These are phyloP conservation scores for Phocides pigmalion DNA, from an alignment of 1,140 invertebrate genomes.

Conservation along the genomic window DNA sequence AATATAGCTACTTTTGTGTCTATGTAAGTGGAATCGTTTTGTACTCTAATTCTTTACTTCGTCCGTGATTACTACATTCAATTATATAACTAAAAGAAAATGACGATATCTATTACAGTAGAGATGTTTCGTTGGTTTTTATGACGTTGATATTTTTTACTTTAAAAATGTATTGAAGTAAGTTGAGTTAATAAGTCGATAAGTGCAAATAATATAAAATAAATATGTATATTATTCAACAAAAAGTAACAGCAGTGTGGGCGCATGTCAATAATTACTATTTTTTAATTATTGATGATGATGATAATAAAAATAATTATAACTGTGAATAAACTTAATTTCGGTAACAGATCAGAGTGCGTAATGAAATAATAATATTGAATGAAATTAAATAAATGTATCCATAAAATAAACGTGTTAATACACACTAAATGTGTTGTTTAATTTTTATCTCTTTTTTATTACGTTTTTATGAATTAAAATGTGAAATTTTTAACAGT, in stretches of 20 bases:
- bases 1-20: no score
- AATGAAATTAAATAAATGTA: conserved; percentile 59
- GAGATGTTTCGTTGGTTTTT: no score
- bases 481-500: no score
- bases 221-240: background rate
- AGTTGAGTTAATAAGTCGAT: background rate
- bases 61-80: no score
- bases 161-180: background rate
- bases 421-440: conserved; percentile 59
- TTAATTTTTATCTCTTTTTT: conserved; percentile 44
- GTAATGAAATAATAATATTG: conserved; percentile 56
- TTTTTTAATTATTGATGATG: conserved; percentile 12
- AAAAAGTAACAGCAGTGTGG: conserved; percentile 6
- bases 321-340: conserved; percentile 57
- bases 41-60: no score
- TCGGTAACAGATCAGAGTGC: conserved; percentile 51
- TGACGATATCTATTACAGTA: no score
- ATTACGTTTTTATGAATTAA: no score
- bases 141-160: no score
- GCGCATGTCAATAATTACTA: background rate
- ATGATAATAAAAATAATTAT: conserved; percentile 24
- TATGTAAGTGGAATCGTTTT: no score
- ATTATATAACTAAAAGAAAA: no score
- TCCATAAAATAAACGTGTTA: conserved; percentile 74
- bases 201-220: background rate